These are phyloP conservation scores for Rissa tridactyla DNA, from an alignment of 2,113 vertebrate genomes.

Conservation along the genomic window DNA sequence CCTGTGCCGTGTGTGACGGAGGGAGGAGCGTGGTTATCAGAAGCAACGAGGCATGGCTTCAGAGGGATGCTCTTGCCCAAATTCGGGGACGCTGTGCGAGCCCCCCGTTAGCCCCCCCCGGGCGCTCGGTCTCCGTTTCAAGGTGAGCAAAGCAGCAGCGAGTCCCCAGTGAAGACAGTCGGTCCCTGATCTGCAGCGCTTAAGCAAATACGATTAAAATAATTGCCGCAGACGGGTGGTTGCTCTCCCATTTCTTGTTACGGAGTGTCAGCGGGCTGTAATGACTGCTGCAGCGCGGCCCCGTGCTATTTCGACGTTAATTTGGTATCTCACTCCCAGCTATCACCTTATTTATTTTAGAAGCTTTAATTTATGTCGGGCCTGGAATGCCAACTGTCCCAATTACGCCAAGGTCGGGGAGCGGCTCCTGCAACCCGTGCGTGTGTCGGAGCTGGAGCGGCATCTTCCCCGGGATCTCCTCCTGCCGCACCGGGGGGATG, in stretches of 20 bases:
- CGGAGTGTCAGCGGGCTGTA: background rate
- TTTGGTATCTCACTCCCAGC: background rate
- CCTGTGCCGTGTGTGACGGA: accelerated
- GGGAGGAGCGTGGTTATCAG: accelerated
- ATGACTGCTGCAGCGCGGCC: background rate
- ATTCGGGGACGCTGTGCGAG: accelerated
- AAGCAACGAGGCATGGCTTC: accelerated
- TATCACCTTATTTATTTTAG: background rate
- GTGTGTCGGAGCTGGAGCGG: accelerated
- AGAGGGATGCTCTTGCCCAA: background rate
- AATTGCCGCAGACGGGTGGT: background rate
- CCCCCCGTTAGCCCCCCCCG: background rate
- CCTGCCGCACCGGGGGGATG: background rate
- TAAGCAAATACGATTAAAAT: background rate
- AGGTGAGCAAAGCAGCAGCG: background rate
- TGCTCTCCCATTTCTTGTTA: background rate
- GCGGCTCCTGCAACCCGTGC: accelerated
- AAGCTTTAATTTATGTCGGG: background rate
- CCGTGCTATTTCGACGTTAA: background rate
- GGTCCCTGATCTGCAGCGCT: background rate
- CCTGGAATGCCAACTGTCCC: background rate
- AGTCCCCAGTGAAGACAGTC: background rate
- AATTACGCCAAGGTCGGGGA: background rate
- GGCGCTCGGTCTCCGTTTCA: background rate
- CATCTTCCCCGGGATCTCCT: background rate